Conservation (phyloP, 2,113 vertebrate genomes). For the Forbesichthys papilliferus region DNA sequence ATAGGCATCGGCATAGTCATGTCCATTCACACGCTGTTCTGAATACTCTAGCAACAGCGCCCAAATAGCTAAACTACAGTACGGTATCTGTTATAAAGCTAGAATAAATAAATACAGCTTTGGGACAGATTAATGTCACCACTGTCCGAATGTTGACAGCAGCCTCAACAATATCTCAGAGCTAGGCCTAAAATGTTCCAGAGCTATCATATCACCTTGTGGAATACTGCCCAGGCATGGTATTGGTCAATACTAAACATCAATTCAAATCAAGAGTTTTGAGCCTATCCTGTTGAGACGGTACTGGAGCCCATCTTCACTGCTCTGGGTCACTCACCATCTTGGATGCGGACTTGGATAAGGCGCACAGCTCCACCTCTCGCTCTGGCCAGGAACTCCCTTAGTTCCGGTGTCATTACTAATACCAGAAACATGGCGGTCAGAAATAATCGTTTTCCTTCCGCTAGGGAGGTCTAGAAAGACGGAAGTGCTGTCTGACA, state of each 20-base stretch:
- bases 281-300: neutral
- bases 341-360: slow-evolving; percentile 93
- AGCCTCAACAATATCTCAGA: slow-evolving; percentile 1
- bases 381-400: slow-evolving; percentile 92
- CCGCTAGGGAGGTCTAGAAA: slow-evolving; percentile 25
- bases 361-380: slow-evolving; percentile 88
- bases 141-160: neutral
- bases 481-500: slow-evolving; percentile 9
- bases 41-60: slow-evolving; percentile 37
- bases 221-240: slow-evolving; percentile 9
- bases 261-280: no score
- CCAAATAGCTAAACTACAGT: slow-evolving; percentile 13
- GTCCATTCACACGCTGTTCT: slow-evolving; percentile 36
- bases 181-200: slow-evolving; percentile 23
- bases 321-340: slow-evolving; percentile 86
- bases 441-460: slow-evolving; percentile 45
- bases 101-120: slow-evolving; percentile 2
- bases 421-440: slow-evolving; percentile 93
- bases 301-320: neutral
- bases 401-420: slow-evolving; percentile 90
- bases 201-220: slow-evolving; percentile 24
- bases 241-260: neutral
- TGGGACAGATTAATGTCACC: neutral
- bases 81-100: neutral
- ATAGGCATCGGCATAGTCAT: slow-evolving; percentile 8